These are phyloP conservation scores for Odobenus rosmarus DNA, from an alignment of 2,113 vertebrate genomes.

Conservation along the genomic window DNA sequence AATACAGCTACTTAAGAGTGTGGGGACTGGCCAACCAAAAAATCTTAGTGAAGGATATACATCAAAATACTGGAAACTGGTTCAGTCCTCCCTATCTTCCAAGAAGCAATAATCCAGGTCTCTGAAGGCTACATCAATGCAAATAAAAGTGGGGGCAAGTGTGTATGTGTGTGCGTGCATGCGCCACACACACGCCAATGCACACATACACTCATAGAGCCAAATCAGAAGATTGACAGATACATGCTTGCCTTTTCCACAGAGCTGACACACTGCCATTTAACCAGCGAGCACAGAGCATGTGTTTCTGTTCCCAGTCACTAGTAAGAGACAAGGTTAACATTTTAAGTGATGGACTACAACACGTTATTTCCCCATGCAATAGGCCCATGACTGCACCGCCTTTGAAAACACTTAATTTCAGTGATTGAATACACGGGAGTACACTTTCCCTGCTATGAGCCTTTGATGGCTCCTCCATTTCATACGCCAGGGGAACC, in stretches of 20 bases:
- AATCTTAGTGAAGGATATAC: background rate
- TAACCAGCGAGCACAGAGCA: constrained; percentile 82
- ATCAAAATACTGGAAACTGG: background rate
- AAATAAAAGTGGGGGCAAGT: background rate
- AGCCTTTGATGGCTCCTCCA: constrained; percentile 86
- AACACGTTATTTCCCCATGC: constrained; percentile 81
- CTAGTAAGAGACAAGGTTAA: constrained; percentile 89
- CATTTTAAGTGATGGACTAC: constrained; percentile 88
- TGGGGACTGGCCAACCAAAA: background rate
- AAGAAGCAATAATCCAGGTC: background rate
- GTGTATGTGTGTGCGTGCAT: background rate
- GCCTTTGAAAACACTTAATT: constrained; percentile 87
- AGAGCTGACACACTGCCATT: constrained; percentile 87
- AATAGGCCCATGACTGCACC: constrained; percentile 77
- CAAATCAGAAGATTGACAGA: constrained; percentile 76
- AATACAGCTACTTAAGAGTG: background rate
- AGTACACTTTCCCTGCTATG: constrained; percentile 80
- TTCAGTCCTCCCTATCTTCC: background rate
- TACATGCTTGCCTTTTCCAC: constrained; percentile 78
- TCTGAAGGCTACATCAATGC: background rate
- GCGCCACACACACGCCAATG: background rate
- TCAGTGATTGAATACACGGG: constrained; percentile 86
- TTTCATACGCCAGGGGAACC: constrained; percentile 81
- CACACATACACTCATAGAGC: background rate
- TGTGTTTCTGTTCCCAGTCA: constrained; percentile 83